Conservation (phyloP, 2,888 invertebrate genomes). For the Caenorhabditis auriculariae region DNA sequence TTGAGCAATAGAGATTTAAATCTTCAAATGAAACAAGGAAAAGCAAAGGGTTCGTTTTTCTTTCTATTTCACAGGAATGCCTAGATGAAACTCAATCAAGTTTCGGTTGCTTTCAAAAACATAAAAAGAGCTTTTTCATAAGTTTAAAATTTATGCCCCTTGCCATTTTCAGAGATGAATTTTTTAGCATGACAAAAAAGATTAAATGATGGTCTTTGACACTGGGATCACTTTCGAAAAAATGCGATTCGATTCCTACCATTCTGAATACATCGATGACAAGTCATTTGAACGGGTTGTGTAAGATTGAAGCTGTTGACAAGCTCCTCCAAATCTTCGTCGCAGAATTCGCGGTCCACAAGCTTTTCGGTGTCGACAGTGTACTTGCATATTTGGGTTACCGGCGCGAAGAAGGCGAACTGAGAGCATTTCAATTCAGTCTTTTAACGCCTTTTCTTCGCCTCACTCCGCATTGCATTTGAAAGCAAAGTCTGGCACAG, state of each 20-base stretch:
- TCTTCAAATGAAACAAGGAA: too few species aligned
- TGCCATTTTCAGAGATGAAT: too few species aligned
- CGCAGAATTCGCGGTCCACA: constrained; percentile 30
- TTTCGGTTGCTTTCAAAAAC: too few species aligned
- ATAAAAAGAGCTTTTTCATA: too few species aligned
- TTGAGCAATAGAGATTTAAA: too few species aligned
- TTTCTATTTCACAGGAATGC: too few species aligned
- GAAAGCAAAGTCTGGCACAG: constrained; percentile 45
- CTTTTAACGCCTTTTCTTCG: neutral
- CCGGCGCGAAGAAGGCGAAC: constrained; percentile 45
- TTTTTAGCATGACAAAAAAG: too few species aligned
- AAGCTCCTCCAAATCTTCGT: constrained; percentile 22
- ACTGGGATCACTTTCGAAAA: neutral
- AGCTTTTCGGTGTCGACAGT: constrained; percentile 45
- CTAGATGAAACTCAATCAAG: too few species aligned
- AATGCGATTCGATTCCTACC: too few species aligned
- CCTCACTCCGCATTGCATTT: constrained; percentile 43
- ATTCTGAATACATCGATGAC: constrained; percentile 14
- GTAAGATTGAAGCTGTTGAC: constrained; percentile 20
- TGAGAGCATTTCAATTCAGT: constrained; percentile 12
- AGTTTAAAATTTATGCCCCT: too few species aligned
- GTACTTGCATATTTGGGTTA: constrained; percentile 34
- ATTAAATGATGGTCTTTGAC: neutral
- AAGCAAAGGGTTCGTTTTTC: too few species aligned
- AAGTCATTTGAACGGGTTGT: constrained; percentile 14